Conservation (phyloP, 2,797 vertebrate species). For the Oreochromis mossambicus region DNA sequence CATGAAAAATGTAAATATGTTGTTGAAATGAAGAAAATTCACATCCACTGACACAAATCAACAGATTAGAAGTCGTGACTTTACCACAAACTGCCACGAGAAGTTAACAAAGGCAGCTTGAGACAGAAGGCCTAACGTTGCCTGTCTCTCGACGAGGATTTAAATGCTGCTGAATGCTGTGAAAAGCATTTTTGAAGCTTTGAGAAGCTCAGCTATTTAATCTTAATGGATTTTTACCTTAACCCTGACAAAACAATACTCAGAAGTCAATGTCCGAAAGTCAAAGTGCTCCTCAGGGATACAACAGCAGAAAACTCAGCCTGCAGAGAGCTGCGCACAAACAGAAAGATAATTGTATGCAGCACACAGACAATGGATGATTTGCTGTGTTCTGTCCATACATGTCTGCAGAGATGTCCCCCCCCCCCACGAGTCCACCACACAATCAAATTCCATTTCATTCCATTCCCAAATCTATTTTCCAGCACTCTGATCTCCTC, state of each 20-base stretch:
- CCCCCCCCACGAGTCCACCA: not conserved
- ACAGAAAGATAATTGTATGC: not conserved
- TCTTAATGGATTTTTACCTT: not conserved
- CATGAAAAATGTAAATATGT: not conserved
- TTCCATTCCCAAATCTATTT: slow-evolving; percentile 11
- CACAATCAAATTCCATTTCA: slow-evolving; percentile 13
- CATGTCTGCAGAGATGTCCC: not conserved
- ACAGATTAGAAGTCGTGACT: not conserved
- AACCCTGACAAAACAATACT: not conserved
- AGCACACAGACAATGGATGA: not conserved
- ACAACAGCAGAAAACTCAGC: not conserved
- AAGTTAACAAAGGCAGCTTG: not conserved
- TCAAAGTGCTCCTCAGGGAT: not conserved
- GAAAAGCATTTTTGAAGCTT: not conserved
- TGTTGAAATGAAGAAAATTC: not conserved
- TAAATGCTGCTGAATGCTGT: not conserved
- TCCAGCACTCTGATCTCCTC: not conserved
- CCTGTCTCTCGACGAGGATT: not conserved
- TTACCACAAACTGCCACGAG: not conserved
- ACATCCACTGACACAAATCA: no score
- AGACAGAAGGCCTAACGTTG: not conserved
- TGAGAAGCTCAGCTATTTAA: not conserved
- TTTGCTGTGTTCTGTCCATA: not conserved
- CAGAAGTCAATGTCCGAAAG: not conserved
- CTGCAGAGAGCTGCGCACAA: not conserved